Conservation (phyloP, 1,140 invertebrate species). For the Nomia melanderi region DNA sequence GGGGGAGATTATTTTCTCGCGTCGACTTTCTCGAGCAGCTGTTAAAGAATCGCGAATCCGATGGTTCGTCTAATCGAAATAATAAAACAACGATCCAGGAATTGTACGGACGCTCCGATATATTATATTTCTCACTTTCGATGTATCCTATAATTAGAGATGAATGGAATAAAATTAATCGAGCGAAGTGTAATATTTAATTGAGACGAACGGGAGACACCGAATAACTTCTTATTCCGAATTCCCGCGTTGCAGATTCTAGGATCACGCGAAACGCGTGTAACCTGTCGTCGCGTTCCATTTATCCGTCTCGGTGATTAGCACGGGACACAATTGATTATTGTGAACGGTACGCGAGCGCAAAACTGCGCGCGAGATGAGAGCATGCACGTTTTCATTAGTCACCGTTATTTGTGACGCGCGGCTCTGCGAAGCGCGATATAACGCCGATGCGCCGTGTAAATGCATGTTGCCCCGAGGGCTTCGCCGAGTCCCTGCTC, state of each 20-base stretch:
- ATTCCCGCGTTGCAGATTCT: neutral
- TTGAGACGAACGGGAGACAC: too few species aligned
- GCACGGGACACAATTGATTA: conserved; percentile 45
- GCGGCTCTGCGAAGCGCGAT: conserved; percentile 38
- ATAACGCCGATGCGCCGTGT: conserved; percentile 48
- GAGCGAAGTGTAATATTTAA: too few species aligned
- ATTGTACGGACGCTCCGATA: too few species aligned
- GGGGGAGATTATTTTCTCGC: neutral
- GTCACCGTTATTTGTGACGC: conserved; percentile 64
- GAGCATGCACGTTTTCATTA: conserved; percentile 61
- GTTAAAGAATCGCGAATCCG: too few species aligned
- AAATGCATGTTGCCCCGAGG: conserved; percentile 55
- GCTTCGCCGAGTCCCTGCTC: conserved; percentile 7
- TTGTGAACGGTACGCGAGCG: neutral
- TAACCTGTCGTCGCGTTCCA: neutral
- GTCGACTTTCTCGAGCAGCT: too few species aligned
- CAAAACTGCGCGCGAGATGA: conserved; percentile 39
- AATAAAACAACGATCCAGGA: too few species aligned
- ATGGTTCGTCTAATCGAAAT: too few species aligned
- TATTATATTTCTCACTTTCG: too few species aligned
- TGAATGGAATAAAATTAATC: too few species aligned
- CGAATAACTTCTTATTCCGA: neutral
- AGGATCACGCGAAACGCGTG: neutral
- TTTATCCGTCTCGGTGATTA: conserved; percentile 25
- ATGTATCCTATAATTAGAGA: too few species aligned